These are phyloP conservation scores for Chroicocephalus ridibundus DNA, from an alignment of 2,113 vertebrate genomes.

Conservation along the genomic window DNA sequence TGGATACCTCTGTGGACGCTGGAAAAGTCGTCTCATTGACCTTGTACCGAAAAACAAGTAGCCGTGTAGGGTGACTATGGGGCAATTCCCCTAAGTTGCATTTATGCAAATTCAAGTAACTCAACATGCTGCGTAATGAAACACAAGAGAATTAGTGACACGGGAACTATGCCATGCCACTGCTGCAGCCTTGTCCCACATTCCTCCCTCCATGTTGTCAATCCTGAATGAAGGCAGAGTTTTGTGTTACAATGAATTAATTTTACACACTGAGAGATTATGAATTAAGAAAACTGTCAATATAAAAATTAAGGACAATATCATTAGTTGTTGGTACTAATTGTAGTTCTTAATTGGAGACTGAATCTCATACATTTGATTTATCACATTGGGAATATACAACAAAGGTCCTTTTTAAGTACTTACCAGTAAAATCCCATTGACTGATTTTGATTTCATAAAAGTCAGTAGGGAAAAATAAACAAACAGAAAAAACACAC, in stretches of 20 bases:
- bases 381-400: neutral
- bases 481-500: neutral
- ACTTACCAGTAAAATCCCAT: neutral
- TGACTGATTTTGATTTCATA: neutral
- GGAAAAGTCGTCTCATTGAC: neutral
- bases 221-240: neutral
- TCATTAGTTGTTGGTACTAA: neutral
- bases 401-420: neutral
- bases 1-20: neutral
- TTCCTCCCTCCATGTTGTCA: neutral
- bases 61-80: neutral
- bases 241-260: neutral
- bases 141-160: neutral
- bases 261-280: neutral
- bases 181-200: neutral
- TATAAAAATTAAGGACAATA: neutral
- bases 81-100: neutral
- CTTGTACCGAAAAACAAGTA: neutral
- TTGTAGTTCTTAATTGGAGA: neutral
- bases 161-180: neutral
- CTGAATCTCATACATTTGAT: neutral
- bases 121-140: neutral
- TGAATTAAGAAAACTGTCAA: neutral
- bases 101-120: neutral
- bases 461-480: neutral